phyloP scores from a whole-genome alignment of 2,113 vertebrate genomes.

The Eupsittula cactorum region DNA sequence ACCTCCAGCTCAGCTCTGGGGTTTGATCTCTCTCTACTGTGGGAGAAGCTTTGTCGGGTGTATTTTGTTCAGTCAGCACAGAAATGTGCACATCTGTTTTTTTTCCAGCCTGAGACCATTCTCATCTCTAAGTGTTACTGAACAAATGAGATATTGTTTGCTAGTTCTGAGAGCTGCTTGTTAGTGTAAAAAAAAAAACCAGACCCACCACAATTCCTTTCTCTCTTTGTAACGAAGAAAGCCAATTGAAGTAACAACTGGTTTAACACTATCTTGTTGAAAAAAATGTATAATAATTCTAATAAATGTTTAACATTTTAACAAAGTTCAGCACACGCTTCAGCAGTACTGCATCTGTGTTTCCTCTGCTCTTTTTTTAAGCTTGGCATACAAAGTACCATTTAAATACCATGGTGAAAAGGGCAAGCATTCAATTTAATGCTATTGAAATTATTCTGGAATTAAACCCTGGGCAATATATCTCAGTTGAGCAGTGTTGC shows the following conservation, averaged over 20 bases:
- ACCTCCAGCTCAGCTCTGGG: not conserved
- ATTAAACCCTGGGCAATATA: slow-evolving; percentile 35
- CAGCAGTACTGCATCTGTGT: slow-evolving; percentile 20
- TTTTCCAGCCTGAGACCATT: not conserved
- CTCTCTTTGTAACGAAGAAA: not conserved
- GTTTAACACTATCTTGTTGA: slow-evolving; percentile 4
- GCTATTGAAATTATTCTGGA: slow-evolving; percentile 65
- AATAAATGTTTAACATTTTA: slow-evolving; percentile 42
- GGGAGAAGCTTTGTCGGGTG: not conserved
- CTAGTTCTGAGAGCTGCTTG: not conserved
- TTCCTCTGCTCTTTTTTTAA: slow-evolving; percentile 26
- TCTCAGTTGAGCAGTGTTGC: slow-evolving; percentile 26
- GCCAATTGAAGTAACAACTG: slow-evolving; percentile 3
- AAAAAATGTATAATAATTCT: not conserved
- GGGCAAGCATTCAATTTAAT: slow-evolving; percentile 31
- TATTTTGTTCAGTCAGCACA: not conserved
- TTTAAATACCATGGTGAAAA: slow-evolving; percentile 59
- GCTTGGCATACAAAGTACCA: slow-evolving; percentile 27
- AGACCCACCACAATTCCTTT: not conserved
- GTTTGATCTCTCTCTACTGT: not conserved
- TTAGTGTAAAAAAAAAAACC: not conserved
- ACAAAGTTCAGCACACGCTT: slow-evolving; percentile 9
- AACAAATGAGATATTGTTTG: slow-evolving; percentile 8
- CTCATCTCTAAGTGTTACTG: not conserved
- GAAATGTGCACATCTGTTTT: not conserved